Base-by-base conservation (phyloP, 1,140 invertebrate species). In the Drosophila lacertosa region DNA sequence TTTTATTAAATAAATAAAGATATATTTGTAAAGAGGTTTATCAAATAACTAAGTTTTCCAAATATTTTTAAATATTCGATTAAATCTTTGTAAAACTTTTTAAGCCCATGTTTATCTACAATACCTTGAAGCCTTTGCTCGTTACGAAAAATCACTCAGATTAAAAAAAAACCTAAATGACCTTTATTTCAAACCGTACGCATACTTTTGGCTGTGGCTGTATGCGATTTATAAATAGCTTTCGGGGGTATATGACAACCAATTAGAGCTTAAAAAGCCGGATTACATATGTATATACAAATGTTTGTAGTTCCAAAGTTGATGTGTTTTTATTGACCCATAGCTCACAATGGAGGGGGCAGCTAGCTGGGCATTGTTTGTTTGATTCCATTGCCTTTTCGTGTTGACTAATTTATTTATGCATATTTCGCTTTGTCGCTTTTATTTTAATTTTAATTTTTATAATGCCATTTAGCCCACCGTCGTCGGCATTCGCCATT, bases 391-490 rank as follows among this genome's bases (percentile, higher is more conserved):
- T 69, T 42, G 54, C 24, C 39, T 69, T 45, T 54, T 32, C 18
- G 40, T 48, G 37, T 48, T 40, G 33, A 59, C 66, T 79, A 83
- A 83, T 79, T 83, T 84, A 83, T 83, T 83, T 80, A 84, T 75
- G 80, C 71, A 83, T 64, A 60, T 60, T 60, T 53, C 13, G 16
- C 47, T 44, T 57, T 51, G 42, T 57, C 24, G 32, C 15, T 13
- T 37, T 13, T 26, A 18, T 66, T 60, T 71, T 79, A 77, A 74
- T 74, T 86, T 86, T 58, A 67, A 81, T 64, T 81, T 80, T 70
- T 86, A 71, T 77, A 84, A 75, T 79, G 68, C 53, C 81, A 80
- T 76, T 76, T 76, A 82, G 60, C 76, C 60, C 58, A 72, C 62
- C 64, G 60, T 42, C 50, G 48, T 13, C 62, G 39, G 55, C 58